These are phyloP conservation scores for Nomada fabriciana DNA, from an alignment of 2,888 invertebrate species.

Conservation along the genomic window DNA sequence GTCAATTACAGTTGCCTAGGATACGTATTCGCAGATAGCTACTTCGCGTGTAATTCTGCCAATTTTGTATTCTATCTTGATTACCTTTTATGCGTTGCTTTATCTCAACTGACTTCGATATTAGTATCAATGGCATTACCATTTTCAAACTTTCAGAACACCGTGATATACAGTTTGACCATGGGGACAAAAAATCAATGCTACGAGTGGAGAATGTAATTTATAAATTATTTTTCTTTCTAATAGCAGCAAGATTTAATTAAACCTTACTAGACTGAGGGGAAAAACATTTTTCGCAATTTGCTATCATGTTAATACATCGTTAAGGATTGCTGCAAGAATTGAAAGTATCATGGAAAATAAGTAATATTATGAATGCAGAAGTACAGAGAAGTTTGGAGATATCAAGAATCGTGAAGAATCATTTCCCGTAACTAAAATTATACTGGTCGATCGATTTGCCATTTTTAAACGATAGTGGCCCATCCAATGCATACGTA, in stretches of 20 bases:
- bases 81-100: background rate
- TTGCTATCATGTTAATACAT: no score
- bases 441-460: conserved; percentile 15
- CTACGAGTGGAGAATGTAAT: no score
- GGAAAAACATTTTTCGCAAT: no score
- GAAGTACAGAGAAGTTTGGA: background rate
- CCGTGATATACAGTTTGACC: background rate
- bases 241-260: no score
- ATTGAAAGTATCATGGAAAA: no score
- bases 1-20: background rate
- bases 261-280: no score
- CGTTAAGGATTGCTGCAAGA: no score
- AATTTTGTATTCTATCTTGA: background rate
- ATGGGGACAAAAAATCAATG: no score
- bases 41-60: background rate
- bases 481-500: conserved; percentile 15
- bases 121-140: no score
- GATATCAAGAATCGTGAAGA: background rate
- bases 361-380: no score
- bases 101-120: background rate
- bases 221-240: no score
- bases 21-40: background rate
- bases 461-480: conserved; percentile 37
- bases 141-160: background rate
- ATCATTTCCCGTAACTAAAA: conserved; percentile 9